Conservation (phyloP, 2,888 invertebrate species). For the Dendrolimus houi region DNA sequence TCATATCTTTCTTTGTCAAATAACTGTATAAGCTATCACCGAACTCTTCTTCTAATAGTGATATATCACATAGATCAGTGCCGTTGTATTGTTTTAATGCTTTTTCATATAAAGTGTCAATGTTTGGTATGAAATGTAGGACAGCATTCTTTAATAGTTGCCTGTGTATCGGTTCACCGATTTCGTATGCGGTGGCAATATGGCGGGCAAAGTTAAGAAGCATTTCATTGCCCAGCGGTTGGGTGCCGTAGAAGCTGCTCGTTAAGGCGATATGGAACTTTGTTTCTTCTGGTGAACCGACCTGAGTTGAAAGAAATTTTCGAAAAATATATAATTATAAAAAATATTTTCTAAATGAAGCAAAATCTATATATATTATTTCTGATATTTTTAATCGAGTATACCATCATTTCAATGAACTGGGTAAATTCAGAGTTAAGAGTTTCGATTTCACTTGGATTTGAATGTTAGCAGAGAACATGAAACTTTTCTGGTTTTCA, state of each 20-base stretch:
- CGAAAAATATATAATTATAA: too few relatives aligned
- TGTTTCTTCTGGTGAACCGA: constrained; percentile 85
- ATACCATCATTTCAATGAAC: too few relatives aligned
- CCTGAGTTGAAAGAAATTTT: constrained; percentile 48
- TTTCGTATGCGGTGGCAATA: constrained; percentile 81
- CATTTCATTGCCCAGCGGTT: constrained; percentile 91
- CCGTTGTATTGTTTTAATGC: constrained; percentile 40
- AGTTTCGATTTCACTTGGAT: too few relatives aligned
- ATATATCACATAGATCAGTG: constrained; percentile 44
- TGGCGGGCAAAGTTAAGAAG: constrained; percentile 89
- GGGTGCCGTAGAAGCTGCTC: constrained; percentile 88
- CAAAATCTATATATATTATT: too few relatives aligned
- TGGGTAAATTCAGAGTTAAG: too few relatives aligned
- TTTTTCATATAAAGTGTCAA: constrained; percentile 48
- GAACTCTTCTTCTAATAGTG: constrained; percentile 74
- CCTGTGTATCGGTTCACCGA: constrained; percentile 80
- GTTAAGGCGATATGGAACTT: constrained; percentile 90
- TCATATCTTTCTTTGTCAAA: constrained; percentile 51
- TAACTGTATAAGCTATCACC: constrained; percentile 78
- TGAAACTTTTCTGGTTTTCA: too few relatives aligned
- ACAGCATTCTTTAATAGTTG: constrained; percentile 82
- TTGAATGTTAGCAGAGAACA: too few relatives aligned
- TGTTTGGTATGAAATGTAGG: constrained; percentile 85
- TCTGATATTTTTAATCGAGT: too few relatives aligned
- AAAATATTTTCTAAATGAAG: too few relatives aligned